Conservation (phyloP, 2,888 invertebrate genomes). For the Exephanes ischioxanthus region DNA sequence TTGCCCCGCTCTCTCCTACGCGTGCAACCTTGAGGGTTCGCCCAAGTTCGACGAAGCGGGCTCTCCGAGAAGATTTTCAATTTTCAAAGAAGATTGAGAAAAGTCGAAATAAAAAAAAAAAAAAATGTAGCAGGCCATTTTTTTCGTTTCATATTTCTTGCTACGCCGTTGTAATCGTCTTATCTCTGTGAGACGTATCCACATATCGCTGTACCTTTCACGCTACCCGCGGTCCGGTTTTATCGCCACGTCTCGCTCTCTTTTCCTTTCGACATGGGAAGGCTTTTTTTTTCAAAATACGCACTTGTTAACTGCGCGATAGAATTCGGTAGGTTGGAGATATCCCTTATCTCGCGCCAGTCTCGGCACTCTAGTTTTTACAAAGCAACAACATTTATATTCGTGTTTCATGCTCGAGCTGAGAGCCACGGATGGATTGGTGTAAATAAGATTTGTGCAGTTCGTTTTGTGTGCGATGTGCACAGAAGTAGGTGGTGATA, state of each 20-base stretch:
- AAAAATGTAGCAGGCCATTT: too few species aligned
- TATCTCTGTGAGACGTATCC: constrained; percentile 70
- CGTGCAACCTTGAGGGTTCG: background rate
- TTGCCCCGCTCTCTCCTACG: background rate
- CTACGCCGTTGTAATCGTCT: constrained; percentile 37
- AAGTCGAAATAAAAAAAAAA: too few species aligned
- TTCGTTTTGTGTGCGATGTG: background rate
- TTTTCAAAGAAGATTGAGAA: too few species aligned
- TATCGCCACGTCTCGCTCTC: constrained; percentile 39
- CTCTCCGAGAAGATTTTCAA: too few species aligned
- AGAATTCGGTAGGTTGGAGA: constrained; percentile 70
- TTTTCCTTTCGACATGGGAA: constrained; percentile 15
- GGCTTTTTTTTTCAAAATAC: constrained; percentile 32
- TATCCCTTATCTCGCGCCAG: constrained; percentile 67
- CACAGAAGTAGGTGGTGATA: background rate
- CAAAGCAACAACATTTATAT: background rate
- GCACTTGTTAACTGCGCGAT: constrained; percentile 42
- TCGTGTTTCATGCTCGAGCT: constrained; percentile 7
- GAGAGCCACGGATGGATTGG: background rate
- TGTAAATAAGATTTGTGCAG: constrained; percentile 2
- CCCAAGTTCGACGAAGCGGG: too few species aligned
- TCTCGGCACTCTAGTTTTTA: constrained; percentile 24
- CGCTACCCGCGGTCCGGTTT: constrained; percentile 63
- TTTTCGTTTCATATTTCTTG: constrained; percentile 19
- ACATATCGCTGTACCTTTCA: constrained; percentile 66